Evolutionary conservation across 2,113 vertebrate genomes (phyloP).

Genomic region (Nipponia nippon): DNA sequence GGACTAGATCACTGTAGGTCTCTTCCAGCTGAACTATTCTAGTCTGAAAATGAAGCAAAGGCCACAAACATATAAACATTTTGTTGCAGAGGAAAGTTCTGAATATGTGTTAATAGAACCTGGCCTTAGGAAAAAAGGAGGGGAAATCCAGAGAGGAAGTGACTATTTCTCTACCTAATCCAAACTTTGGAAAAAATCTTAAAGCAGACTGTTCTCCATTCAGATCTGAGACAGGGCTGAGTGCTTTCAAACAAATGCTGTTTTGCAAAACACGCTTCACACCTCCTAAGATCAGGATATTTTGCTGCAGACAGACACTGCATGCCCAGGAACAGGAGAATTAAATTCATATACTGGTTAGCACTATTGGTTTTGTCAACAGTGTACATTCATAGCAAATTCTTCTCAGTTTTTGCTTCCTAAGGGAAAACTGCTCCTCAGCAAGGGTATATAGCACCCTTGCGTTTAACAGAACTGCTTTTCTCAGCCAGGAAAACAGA

Average conservation of each 20-base stretch:
- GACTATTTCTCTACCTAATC: neutral
- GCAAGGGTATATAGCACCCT: neutral
- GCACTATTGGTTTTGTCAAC: neutral
- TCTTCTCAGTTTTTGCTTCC: neutral
- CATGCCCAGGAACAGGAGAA: neutral
- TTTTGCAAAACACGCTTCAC: neutral
- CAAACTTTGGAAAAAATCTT: neutral
- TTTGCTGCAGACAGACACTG: neutral
- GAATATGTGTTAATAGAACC: neutral
- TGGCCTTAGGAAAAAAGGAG: neutral
- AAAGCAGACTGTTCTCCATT: neutral
- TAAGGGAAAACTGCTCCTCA: neutral
- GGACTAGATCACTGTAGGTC: neutral
- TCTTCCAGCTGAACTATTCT: neutral
- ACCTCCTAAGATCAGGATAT: neutral
- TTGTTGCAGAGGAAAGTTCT: neutral
- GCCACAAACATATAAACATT: neutral
- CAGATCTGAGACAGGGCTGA: neutral
- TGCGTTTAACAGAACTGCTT: neutral
- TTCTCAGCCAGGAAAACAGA: neutral
- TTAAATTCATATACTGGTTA: neutral
- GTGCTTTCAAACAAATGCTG: neutral
- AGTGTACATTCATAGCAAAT: neutral
- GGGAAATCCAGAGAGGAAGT: constrained; percentile 3
- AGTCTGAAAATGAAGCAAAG: neutral